Evolutionary conservation across 2,888 invertebrate genomes (phyloP), one percentile per base, ranked within the genome.

Genomic region (Brenthis hecate): DNA sequence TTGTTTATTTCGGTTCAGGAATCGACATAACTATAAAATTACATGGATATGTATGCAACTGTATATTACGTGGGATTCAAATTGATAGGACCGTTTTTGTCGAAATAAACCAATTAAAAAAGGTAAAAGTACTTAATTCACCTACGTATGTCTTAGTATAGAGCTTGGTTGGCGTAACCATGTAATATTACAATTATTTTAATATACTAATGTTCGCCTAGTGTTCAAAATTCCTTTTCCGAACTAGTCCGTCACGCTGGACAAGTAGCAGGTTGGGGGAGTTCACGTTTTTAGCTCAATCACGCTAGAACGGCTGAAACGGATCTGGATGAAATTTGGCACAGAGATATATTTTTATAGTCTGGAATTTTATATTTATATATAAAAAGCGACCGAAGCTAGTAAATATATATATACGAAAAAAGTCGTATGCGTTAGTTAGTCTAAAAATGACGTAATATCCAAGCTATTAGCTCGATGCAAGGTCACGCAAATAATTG

Each of bases 1-100:
- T 72, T 64, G 66, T 69, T 73, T 73, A 69, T 72, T 73, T 73
- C 73, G 68, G 67, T 71, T 51, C 69, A 67, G 71, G 70, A 73
- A 73, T 60, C 36, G 63, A 67, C 53, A 48, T 72, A 72, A 72
- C 63, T 68, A 60, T 69, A 43, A 64, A 72, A 72, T 66, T 63
- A 68, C 50, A 68, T 55, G 16, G 28, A 60, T 50, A 50, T 43
- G 50, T 60, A 50, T 64, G 54, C 64, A 55, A 57, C 63, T 58
- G 68, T 19, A 51, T 53, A 64, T 64, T 36, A 68, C 58, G 57
- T 60, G 56, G 63, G 57, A 58, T n/a, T 64, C 53, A 28, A 57
- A 68, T 51, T 58, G 16, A 48, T 65, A 50, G 28, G 36, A 50
- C 56, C 48, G 47, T 50, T 56, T 56, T 65, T 13, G 54, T 64